Evolutionary conservation across 2,797 vertebrate species (phyloP).

Genomic region (Sebastiscus tertius): DNA sequence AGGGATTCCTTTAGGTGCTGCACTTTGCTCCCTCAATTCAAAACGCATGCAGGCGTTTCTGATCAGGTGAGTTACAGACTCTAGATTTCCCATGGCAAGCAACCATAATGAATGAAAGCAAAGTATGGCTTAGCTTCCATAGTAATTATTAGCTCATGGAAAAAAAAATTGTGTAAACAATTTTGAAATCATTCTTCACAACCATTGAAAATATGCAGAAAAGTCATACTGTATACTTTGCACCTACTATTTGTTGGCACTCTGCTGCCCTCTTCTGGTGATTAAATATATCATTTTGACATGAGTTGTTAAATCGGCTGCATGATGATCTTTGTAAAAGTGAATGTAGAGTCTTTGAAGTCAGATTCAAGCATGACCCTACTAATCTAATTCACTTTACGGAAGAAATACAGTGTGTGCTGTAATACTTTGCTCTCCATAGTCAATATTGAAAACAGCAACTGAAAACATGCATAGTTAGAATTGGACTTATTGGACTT

Average conservation of each 20-base stretch:
- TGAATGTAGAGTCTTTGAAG: background rate
- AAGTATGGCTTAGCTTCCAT: background rate
- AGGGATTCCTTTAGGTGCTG: background rate
- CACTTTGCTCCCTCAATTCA: background rate
- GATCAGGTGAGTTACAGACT: background rate
- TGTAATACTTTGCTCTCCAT: background rate
- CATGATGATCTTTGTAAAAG: too few relatives aligned
- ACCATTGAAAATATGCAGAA: background rate
- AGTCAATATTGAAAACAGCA: background rate
- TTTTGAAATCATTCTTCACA: background rate
- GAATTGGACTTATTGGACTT: too few relatives aligned
- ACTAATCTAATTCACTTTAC: background rate
- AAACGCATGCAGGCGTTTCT: background rate
- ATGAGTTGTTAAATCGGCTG: background rate
- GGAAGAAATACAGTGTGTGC: background rate
- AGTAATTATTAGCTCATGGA: too few relatives aligned
- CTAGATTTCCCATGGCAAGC: background rate
- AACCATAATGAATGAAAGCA: background rate
- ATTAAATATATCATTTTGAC: background rate
- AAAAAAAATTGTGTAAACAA: background rate
- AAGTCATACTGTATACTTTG: background rate
- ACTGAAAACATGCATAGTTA: background rate
- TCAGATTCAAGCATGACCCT: background rate
- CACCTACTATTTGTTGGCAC: background rate
- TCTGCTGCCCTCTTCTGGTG: slow-evolving; percentile 56